Evolutionary conservation across 1,140 invertebrate genomes (phyloP), one percentile per base, ranked within the genome.

Genomic region (Ceratina calcarata): DNA sequence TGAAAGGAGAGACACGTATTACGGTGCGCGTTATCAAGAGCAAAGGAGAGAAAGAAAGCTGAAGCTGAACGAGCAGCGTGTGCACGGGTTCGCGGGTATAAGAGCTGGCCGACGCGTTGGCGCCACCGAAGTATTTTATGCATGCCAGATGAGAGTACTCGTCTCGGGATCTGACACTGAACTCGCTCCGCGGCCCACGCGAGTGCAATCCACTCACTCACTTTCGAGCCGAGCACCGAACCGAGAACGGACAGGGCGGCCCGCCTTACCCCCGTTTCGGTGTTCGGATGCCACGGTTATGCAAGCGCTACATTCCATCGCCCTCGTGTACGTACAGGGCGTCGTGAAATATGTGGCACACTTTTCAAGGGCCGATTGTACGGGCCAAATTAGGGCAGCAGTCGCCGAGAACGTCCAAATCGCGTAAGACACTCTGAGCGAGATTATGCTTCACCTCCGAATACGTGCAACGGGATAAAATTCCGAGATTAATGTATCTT

Each of bases 111-210:
- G 86, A 87, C 86, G 67, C 66, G 71, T 87, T 87, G 87, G 87
- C 86, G 87, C 87, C 87, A 88, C 75, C 74, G 69, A 82, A 81
- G 84, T 87, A 86, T 88, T 88, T 87, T 84, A 88, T 86, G 84
- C 81, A 87, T 78, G 81, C 82, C 84, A 83, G 80, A 87, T 85
- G 80, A 87, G 83, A 85, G 84, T 85, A 83, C 83, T 87, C 83
- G 78, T 87, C 83, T 85, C 37, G 71, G 73, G 69, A 80, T 83
- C 85, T 85, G 85, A 87, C 85, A 87, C 75, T 87, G 83, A 87
- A 86, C 82, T 85, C 80, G 37, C 83, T 55, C 69, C 16, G 61
- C 80, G 55, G 80, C 82, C 76, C 85, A 87, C 85, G 86, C 80
- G 51, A 76, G 45, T 61, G 49, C 76, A 22, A 73, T 78, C 74